A percentile compares a stretch with the other conserved stretches of the same genome.
These are phyloP conservation scores for Drepana arcuata DNA, from an alignment of 1,140 invertebrate species.

Conservation along the genomic window DNA sequence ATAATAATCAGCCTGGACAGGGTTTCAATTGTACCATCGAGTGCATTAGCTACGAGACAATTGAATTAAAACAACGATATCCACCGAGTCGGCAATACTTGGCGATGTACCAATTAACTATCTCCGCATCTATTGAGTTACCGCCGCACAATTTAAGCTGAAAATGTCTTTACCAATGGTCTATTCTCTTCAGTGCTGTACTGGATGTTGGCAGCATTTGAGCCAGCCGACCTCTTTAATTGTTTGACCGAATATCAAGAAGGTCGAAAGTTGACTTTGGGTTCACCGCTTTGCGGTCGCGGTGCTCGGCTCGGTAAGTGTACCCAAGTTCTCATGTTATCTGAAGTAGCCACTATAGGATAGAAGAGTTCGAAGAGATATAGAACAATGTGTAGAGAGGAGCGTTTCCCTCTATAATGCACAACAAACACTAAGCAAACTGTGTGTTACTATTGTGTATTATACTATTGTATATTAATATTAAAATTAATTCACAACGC, in stretches of 20 bases:
- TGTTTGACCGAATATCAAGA: conserved; percentile 3
- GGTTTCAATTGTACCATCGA: conserved; percentile 21
- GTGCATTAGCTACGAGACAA: conserved; percentile 31
- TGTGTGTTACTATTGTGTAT: too few species aligned
- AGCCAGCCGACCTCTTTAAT: too few species aligned
- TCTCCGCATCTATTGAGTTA: conserved; percentile 35
- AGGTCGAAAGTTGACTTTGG: too few species aligned
- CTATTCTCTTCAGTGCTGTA: conserved; percentile 22
- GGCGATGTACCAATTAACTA: conserved; percentile 55
- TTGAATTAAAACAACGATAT: conserved; percentile 48
- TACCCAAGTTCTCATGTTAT: too few species aligned
- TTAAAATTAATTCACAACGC: conserved; percentile 19
- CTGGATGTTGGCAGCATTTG: conserved; percentile 1
- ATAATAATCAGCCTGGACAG: conserved; percentile 18
- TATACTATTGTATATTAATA: too few species aligned
- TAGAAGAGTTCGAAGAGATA: too few species aligned
- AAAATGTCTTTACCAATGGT: conserved; percentile 48
- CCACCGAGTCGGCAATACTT: conserved; percentile 46
- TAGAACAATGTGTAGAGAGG: too few species aligned
- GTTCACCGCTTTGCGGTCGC: too few species aligned
- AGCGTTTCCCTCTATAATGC: too few species aligned
- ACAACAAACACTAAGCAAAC: too few species aligned
- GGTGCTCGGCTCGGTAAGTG: too few species aligned
- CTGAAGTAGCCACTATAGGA: too few species aligned
- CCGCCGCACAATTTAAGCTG: conserved; percentile 43